A percentile compares a stretch with the other conserved stretches of the same genome.
Evolutionary conservation across 2,113 vertebrate genomes (phyloP).

Genomic region (Sylvia atricapilla): DNA sequence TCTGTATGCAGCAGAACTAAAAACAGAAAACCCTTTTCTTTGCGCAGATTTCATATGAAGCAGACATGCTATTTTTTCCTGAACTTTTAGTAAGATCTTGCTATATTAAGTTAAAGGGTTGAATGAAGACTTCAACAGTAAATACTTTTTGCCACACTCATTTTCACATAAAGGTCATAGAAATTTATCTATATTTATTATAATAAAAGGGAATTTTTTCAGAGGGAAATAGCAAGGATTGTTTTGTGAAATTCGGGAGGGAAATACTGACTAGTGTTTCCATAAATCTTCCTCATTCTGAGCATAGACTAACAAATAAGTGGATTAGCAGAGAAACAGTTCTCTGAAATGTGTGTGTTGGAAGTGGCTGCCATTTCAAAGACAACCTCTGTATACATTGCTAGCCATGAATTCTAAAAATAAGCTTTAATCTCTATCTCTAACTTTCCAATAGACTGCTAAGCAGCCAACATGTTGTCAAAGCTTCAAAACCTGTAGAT

Average conservation of each 20-base stretch:
- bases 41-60: not conserved
- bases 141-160: not conserved
- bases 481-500: not conserved
- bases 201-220: rapidly evolving
- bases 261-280: not conserved
- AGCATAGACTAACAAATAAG: not conserved
- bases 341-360: not conserved
- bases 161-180: not conserved
- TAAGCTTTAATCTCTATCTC: conserved; percentile 1
- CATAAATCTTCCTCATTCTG: not conserved
- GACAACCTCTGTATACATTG: not conserved
- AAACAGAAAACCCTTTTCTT: not conserved
- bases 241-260: not conserved
- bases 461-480: not conserved
- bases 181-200: not conserved
- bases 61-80: not conserved
- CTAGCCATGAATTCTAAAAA: conserved; percentile 8
- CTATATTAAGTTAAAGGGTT: not conserved
- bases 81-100: not conserved
- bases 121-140: not conserved
- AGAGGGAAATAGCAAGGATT: not conserved
- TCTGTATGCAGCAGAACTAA: not conserved
- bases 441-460: not conserved
- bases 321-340: not conserved
- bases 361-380: conserved; percentile 33